phyloP scores from a whole-genome alignment of 2,797 vertebrate genomes.

The Lithobates pipiens region DNA sequence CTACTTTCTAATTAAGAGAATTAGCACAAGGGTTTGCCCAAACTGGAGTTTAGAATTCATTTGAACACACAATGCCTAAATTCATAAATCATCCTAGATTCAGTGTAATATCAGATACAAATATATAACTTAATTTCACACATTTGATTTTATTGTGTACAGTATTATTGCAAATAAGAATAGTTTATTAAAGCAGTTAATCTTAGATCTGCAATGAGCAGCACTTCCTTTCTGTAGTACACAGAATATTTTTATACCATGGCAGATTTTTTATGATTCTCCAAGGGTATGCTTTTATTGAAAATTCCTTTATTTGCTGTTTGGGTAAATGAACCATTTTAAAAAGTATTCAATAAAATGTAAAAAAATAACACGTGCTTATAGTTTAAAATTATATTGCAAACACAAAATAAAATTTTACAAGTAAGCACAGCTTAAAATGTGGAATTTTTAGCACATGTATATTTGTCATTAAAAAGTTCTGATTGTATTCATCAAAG shows the following conservation, averaged over 20 bases:
- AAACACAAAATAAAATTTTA: neutral
- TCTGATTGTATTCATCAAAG: too few species aligned
- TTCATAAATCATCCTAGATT: conserved; percentile 27
- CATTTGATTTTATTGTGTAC: conserved; percentile 1
- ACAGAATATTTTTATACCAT: conserved; percentile 27
- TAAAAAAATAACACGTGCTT: conserved; percentile 25
- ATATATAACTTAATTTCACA: conserved; percentile 41
- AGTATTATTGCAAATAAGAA: conserved; percentile 48
- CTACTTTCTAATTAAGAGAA: neutral
- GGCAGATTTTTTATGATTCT: conserved; percentile 45
- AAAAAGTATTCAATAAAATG: conserved; percentile 25
- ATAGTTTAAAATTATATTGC: neutral
- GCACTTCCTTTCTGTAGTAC: conserved; percentile 8
- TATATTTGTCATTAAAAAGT: neutral
- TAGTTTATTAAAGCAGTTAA: conserved; percentile 59
- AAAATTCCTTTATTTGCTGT: conserved; percentile 53
- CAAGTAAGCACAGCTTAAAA: neutral
- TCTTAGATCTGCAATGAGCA: conserved; percentile 45
- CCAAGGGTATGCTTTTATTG: conserved; percentile 41
- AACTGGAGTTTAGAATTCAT: neutral
- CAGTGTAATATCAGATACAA: conserved; percentile 32
- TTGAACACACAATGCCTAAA: neutral
- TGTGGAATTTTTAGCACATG: neutral
- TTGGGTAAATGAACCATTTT: conserved; percentile 31
- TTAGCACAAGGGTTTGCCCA: neutral